phyloP scores from a whole-genome alignment of 1,140 invertebrate genomes.

The Oppia nitens region DNA sequence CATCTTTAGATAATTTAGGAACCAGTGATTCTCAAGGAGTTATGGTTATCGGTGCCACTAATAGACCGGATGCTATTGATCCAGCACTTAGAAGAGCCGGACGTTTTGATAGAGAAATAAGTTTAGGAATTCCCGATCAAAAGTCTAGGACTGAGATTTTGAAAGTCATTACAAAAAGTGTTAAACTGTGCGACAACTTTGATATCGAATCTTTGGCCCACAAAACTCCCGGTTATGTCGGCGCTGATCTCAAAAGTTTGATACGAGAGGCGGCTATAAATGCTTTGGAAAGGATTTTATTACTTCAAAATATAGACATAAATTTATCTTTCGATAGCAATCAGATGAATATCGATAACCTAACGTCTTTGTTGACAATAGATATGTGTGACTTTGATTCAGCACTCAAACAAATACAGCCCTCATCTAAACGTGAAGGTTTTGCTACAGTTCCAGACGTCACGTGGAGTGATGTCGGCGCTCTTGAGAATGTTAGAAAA shows the following conservation, averaged over 20 bases:
- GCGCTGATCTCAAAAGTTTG: slow-evolving; percentile 75
- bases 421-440: slow-evolving; percentile 64
- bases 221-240: slow-evolving; percentile 88
- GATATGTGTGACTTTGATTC: slow-evolving; percentile 13
- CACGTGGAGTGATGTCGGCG: slow-evolving; percentile 93
- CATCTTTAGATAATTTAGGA: slow-evolving; percentile 57
- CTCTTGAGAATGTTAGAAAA: slow-evolving; percentile 64
- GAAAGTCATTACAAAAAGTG: slow-evolving; percentile 41
- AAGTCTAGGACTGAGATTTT: slow-evolving; percentile 42
- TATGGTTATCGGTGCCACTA: slow-evolving; percentile 85
- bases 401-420: slow-evolving; percentile 18
- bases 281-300: slow-evolving; percentile 46
- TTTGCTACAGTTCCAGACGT: slow-evolving; percentile 93
- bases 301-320: slow-evolving; percentile 1
- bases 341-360: background rate
- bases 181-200: slow-evolving; percentile 49
- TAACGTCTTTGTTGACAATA: background rate
- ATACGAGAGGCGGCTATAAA: slow-evolving; percentile 66
- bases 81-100: slow-evolving; percentile 76
- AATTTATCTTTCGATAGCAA: background rate
- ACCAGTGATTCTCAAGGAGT: slow-evolving; percentile 30
- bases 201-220: slow-evolving; percentile 53
- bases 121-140: slow-evolving; percentile 74
- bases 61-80: slow-evolving; percentile 78
- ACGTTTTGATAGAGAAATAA: slow-evolving; percentile 74